Evolutionary conservation across 2,113 vertebrate species (phyloP).

Genomic region (Regulus satrapa): DNA sequence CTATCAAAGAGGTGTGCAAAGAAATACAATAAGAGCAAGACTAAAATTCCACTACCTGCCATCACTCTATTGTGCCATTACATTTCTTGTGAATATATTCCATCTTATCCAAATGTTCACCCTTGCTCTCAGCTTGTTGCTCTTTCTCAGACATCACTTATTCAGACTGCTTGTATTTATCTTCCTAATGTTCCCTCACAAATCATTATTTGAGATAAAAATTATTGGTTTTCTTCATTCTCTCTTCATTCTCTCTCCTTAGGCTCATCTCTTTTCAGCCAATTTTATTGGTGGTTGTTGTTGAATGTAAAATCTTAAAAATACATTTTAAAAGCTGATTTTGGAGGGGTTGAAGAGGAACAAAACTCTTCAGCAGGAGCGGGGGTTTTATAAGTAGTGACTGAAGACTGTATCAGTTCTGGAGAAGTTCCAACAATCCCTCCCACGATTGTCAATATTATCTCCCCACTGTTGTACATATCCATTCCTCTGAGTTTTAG

Average conservation of each 20-base stretch:
- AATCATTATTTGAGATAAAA: background rate
- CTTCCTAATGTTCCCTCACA: background rate
- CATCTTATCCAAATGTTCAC: background rate
- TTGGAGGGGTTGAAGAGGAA: background rate
- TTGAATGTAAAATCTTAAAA: background rate
- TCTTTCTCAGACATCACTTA: background rate
- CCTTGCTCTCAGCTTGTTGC: background rate
- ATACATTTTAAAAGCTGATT: fast-evolving
- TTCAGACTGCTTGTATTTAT: background rate
- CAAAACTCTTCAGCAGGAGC: background rate
- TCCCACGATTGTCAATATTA: background rate
- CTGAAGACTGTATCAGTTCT: background rate
- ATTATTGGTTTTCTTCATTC: background rate
- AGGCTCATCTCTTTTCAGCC: background rate
- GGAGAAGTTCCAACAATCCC: background rate
- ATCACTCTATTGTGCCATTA: background rate
- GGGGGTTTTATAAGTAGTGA: background rate
- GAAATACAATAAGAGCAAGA: background rate
- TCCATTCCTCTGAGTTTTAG: background rate
- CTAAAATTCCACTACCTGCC: background rate
- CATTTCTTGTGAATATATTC: background rate
- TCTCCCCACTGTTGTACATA: background rate
- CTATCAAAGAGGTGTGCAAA: background rate
- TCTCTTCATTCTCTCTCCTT: background rate
- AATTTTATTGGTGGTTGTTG: background rate